Conservation (phyloP, 1,140 invertebrate genomes). For the Penaeus indicus region DNA sequence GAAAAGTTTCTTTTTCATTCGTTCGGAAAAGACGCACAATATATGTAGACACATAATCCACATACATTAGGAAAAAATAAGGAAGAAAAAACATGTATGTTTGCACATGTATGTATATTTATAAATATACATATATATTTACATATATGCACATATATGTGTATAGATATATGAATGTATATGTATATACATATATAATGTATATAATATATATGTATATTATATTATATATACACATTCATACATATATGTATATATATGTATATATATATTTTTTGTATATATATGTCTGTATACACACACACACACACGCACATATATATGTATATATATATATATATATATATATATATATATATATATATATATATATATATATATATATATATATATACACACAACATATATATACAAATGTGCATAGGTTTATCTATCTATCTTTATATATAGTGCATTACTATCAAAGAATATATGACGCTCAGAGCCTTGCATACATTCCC, state of each 20-base stretch:
- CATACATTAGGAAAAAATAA: no score
- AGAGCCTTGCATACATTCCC: no score
- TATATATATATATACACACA: not conserved
- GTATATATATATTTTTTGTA: slow-evolving; percentile 1
- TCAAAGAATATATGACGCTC: no score
- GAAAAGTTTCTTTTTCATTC: no score
- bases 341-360: slow-evolving; percentile 5
- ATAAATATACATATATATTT: not conserved
- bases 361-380: slow-evolving; percentile 15
- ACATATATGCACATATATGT: not conserved
- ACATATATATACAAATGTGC: not conserved
- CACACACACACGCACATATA: not conserved
- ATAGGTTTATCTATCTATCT: not conserved
- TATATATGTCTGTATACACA: not conserved
- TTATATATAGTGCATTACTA: not conserved
- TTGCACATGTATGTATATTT: not conserved
- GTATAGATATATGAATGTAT: not conserved
- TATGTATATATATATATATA: not conserved
- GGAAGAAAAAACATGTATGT: no score
- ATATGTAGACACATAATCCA: no score
- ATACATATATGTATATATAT: not conserved
- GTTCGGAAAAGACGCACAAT: no score
- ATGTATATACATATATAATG: slow-evolving; percentile 12
- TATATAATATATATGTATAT: not conserved
- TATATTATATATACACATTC: not conserved